Evolutionary conservation across 2,888 invertebrate species (phyloP).

Genomic region (Papilio protenor): DNA sequence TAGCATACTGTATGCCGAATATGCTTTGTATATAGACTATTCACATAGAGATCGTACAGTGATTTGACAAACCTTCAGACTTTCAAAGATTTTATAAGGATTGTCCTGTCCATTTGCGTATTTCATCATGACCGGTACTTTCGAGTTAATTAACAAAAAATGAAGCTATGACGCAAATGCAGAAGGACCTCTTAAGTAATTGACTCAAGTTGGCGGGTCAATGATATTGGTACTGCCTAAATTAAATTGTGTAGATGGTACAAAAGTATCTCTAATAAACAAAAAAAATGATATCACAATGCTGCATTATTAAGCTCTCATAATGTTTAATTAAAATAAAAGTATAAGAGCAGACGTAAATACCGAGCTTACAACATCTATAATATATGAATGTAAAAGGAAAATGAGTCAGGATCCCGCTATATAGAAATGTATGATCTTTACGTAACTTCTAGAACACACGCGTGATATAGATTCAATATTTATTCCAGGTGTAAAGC

Average conservation of each 20-base stretch:
- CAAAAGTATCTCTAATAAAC: not conserved
- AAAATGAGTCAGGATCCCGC: not conserved
- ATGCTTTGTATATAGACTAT: not conserved
- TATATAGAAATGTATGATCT: not conserved
- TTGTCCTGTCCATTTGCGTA: not conserved
- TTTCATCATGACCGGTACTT: not conserved
- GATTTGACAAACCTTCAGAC: not conserved
- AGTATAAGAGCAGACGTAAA: not conserved
- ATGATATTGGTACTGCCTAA: not conserved
- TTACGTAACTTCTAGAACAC: no score
- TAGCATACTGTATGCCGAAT: not conserved
- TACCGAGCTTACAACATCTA: not conserved
- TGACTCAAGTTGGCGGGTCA: not conserved
- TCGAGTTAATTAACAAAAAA: not conserved
- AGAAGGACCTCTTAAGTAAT: not conserved
- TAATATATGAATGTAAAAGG: not conserved
- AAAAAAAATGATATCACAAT: not conserved
- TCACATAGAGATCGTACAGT: not conserved
- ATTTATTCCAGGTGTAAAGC: slow-evolving; percentile 85
- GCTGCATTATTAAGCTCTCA: not conserved
- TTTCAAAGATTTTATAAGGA: not conserved
- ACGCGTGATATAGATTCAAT: not conserved
- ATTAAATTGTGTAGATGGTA: not conserved
- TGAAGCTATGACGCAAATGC: not conserved
- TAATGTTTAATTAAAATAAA: not conserved